Evolutionary conservation across 2,888 invertebrate genomes (phyloP), one percentile per base, ranked within the genome.

Genomic region (Tanytarsus gracilentus): DNA sequence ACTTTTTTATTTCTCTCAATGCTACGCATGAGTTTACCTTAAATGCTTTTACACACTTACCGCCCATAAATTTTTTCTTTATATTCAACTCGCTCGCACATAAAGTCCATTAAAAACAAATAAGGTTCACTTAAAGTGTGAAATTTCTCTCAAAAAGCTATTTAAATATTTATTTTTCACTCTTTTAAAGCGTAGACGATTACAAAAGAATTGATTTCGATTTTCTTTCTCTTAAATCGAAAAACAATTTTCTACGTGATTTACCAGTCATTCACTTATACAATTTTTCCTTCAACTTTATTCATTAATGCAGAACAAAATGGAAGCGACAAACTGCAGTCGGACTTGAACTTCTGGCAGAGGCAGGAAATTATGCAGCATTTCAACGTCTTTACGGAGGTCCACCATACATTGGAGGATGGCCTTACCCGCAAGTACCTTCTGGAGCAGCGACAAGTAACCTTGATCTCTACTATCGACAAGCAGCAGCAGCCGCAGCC

Each of bases 311-410:
- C 78, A 80, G 80, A 82, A 98, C 98, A 72, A 98, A 98, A 79
- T 99, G 98, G 98, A 98, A 98, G 76, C 84, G 98, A 1, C 98
- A 98, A 75, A 96, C 98, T 14, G 95, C 98, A 0, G 98, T 98
- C 2, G 97, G 98, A 0, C 75, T 97, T 66, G 99, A 99, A 72
- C 81, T 99, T 36, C 77, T 99, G 61, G 94, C 96, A 2, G 99
- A 99, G 73, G 95, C 97, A 0, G 95, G 95, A 7, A 98, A 97
- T 77, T 94, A 94, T 76, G 96, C 96, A 1, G 98, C 98, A 14
- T 92, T 99, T 70, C 97, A 97, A 76, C 82, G 97, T 63, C 79
- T 98, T 64, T 93, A 92, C 75, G 89, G 89, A 8, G 82, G 82
- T 0, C 82, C 82, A 9, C 84, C 86, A 0, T 88, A 88, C 72